These are phyloP conservation scores for Neoascia interrupta DNA, from an alignment of 2,888 invertebrate species.

Conservation along the genomic window DNA sequence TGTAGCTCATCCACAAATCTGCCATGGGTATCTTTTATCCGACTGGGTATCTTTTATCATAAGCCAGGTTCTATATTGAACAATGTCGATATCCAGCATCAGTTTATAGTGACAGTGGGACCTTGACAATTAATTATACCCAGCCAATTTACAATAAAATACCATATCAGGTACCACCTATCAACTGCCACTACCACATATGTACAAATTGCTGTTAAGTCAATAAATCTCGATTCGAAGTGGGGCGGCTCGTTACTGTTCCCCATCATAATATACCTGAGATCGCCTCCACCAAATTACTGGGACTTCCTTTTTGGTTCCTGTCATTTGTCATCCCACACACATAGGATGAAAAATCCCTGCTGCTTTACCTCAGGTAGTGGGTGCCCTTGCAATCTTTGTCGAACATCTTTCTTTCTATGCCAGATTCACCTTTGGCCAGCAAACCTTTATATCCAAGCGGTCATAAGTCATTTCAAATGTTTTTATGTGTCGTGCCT, in stretches of 20 bases:
- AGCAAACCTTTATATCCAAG: constrained; percentile 19
- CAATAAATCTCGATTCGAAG: constrained; percentile 53
- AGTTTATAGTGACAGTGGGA: constrained; percentile 14
- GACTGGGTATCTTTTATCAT: neutral
- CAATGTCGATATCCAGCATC: too few species aligned
- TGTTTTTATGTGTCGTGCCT: constrained; percentile 29
- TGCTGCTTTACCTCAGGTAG: constrained; percentile 40
- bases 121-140: constrained; percentile 47
- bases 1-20: neutral
- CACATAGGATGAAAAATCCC: constrained; percentile 36
- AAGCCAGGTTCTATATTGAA: too few species aligned
- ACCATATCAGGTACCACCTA: neutral
- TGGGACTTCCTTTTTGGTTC: constrained; percentile 45
- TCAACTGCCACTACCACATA: neutral
- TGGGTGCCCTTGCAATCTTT: constrained; percentile 28
- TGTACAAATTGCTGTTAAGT: constrained; percentile 16
- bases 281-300: constrained; percentile 38
- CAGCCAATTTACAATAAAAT: constrained; percentile 24
- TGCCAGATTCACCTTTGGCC: neutral
- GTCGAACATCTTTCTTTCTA: constrained; percentile 41
- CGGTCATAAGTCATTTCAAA: constrained; percentile 59
- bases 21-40: neutral
- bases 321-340: constrained; percentile 61
- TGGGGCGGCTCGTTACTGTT: constrained; percentile 32
- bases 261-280: constrained; percentile 25